phyloP scores from a whole-genome alignment of 2,888 invertebrate genomes.

The Orgyia antiqua region DNA sequence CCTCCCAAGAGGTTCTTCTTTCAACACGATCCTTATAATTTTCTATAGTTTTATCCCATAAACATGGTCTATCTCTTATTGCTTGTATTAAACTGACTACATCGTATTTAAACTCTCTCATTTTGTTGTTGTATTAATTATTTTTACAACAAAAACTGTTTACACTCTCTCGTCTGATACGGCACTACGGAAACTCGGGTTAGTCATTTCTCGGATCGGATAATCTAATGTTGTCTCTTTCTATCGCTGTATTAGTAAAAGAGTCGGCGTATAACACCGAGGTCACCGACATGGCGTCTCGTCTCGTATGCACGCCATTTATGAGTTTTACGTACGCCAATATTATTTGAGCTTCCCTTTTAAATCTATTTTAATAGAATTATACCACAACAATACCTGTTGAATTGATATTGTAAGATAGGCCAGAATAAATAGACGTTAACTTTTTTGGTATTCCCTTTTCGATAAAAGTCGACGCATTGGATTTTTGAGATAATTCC shows the following conservation, averaged over 20 bases:
- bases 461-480: conserved; percentile 20
- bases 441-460: conserved; percentile 9
- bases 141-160: conserved; percentile 31
- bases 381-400: neutral
- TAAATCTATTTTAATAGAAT: neutral
- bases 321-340: conserved; percentile 13
- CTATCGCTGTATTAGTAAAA: conserved; percentile 14
- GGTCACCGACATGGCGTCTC: conserved; percentile 46
- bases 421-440: conserved; percentile 7
- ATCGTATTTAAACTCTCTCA: conserved; percentile 59
- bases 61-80: conserved; percentile 49
- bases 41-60: conserved; percentile 64
- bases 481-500: no score
- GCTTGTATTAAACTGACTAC: conserved; percentile 45
- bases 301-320: conserved; percentile 24
- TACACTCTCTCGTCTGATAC: conserved; percentile 41
- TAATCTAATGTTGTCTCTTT: conserved; percentile 31
- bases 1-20: conserved; percentile 57
- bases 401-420: neutral
- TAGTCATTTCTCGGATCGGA: conserved; percentile 49
- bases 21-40: conserved; percentile 61
- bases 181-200: conserved; percentile 37
- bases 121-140: conserved; percentile 25
- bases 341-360: conserved; percentile 23
- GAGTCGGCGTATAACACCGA: conserved; percentile 31